Base-by-base conservation (phyloP, 2,888 invertebrate species). In the Pinctada fucata region DNA sequence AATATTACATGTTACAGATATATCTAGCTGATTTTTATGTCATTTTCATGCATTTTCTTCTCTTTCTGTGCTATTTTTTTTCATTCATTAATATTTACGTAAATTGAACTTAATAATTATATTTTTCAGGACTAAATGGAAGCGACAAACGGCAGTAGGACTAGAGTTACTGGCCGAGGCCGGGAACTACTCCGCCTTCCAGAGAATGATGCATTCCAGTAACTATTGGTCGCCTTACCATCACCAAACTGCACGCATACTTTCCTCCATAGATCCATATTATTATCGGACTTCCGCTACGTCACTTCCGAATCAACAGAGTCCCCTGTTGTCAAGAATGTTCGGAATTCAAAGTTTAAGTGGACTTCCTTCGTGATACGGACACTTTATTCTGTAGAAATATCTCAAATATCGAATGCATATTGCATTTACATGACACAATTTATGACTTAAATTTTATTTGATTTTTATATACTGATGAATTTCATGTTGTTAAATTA, bases 171-270 rank as follows among this genome's bases (percentile, higher is more conserved):
- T 99, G 78, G 97, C 98, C 2, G 99, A 99, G 93, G 98, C 98
- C 0, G 98, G 98, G n/a, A 99, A 98, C 94, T 97, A 97, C 93
- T 98, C 98, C 1, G 99, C 99, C 45, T 97, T 99, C 91, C 98
- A 99, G 93, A 95, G 98, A 82, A 94, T 99, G 82, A 89, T 94
- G 47, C 91, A 91, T 76, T 85, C 90, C 45, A 91, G 91, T 80
- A 91, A 91, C 5, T 91, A 92, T 83, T 92, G 92, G 92, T 84
- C 86, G 48, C 79, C 88, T 45, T 91, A 90, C 85, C 86, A 86
- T 31, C 85, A 88, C 4, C 87, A 87, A 47, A 80, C 87, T 13
- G 81, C 84, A n/a, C 72, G 81, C 13, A 76, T 83, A 50, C 76
- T 84, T 52, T 76, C 79, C 45, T 68, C 80, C 51, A 67, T 84